phyloP scores from a whole-genome alignment of 1,140 invertebrate species.

The Acromyrmex charruanus region DNA sequence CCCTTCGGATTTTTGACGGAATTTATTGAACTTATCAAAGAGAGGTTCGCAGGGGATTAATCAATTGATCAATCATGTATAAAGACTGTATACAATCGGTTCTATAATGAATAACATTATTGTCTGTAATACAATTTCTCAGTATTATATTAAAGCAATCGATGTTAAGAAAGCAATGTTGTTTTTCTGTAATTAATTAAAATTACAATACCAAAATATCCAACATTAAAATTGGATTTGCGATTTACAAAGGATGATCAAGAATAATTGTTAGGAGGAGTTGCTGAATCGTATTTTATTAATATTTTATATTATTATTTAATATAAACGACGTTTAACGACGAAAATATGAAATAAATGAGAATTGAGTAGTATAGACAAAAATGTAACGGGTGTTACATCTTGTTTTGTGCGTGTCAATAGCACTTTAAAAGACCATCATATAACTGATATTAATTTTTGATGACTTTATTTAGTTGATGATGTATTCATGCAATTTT shows the following conservation, averaged over 20 bases:
- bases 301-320: no score
- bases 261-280: background rate
- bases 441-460: no score
- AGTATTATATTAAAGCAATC: background rate
- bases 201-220: background rate
- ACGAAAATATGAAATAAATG: no score
- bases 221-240: background rate
- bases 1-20: constrained; percentile 19
- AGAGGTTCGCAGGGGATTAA: background rate
- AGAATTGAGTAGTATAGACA: no score
- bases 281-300: no score
- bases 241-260: background rate
- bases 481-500: no score
- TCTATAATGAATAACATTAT: background rate
- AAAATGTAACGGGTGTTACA: no score
- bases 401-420: no score
- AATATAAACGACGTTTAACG: no score
- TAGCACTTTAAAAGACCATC: no score
- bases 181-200: background rate
- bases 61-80: constrained; percentile 30
- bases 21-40: constrained; percentile 37
- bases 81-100: background rate
- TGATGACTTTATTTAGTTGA: no score
- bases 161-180: background rate
- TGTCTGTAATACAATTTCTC: background rate